Evolutionary conservation across 1,140 invertebrate species (phyloP).

Genomic region (Carcinoscorpius rotundicauda): DNA sequence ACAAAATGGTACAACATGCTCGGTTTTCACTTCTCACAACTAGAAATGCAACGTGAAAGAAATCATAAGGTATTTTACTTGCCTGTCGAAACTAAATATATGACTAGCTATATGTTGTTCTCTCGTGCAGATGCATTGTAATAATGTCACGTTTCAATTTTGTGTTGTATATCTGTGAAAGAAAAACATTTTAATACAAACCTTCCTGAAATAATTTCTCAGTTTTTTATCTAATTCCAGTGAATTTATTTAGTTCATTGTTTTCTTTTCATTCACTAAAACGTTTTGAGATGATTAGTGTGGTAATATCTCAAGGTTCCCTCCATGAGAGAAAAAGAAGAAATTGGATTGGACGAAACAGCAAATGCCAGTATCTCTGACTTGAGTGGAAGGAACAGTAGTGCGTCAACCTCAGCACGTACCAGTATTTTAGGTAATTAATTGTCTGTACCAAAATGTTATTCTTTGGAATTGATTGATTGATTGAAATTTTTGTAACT

Average conservation of each 20-base stretch:
- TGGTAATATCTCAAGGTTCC: neutral
- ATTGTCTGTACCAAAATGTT: neutral
- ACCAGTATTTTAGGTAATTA: conserved; percentile 65
- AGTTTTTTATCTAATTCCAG: no score
- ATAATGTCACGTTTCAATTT: neutral
- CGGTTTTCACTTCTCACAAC: conserved; percentile 70
- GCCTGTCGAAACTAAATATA: no score
- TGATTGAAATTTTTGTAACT: no score
- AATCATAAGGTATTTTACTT: conserved; percentile 5
- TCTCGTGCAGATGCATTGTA: neutral
- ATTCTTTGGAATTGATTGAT: no score
- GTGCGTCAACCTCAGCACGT: conserved; percentile 88
- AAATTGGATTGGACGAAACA: conserved; percentile 26
- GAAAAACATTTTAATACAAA: neutral
- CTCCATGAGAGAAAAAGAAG: conserved; percentile 22
- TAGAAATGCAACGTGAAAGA: conserved; percentile 25
- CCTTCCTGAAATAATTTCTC: neutral
- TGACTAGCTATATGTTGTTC: no score
- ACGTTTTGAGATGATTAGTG: no score
- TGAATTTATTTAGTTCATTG: no score
- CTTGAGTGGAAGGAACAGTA: conserved; percentile 73
- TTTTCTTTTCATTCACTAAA: neutral
- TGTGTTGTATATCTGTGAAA: neutral
- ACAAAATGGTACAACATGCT: conserved; percentile 92
- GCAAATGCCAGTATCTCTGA: conserved; percentile 11